Evolutionary conservation across 2,113 vertebrate species (phyloP).

Genomic region (Ctenomys sociabilis): DNA sequence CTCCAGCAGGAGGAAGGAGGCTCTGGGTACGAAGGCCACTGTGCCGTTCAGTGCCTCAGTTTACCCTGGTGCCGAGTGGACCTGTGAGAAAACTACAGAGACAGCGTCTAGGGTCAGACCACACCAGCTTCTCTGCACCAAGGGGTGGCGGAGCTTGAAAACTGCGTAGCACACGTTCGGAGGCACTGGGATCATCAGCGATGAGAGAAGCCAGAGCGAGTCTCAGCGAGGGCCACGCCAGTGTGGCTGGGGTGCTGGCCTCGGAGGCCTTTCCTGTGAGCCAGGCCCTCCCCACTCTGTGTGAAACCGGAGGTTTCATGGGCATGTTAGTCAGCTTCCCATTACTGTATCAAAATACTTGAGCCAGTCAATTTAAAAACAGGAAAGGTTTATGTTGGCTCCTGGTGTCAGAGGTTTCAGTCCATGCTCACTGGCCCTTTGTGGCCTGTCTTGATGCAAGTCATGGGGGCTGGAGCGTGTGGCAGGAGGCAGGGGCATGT

Average conservation of each 20-base stretch:
- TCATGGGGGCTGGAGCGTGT: too few relatives aligned
- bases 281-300: accelerated
- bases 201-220: neutral
- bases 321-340: neutral
- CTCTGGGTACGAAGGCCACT: neutral
- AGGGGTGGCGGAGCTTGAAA: neutral
- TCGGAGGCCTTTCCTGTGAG: neutral
- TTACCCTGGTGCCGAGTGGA: neutral
- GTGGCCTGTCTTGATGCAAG: too few relatives aligned
- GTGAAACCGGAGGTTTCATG: neutral
- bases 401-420: neutral
- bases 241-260: accelerated
- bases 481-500: too few relatives aligned
- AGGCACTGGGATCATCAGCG: neutral
- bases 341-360: neutral
- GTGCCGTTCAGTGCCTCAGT: neutral
- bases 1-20: neutral
- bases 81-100: too few relatives aligned
- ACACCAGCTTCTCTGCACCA: neutral
- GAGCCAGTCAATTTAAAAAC: neutral
- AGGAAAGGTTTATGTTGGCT: neutral
- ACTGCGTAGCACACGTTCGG: too few relatives aligned
- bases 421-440: neutral
- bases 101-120: neutral
- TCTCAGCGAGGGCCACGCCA: too few relatives aligned